Base-by-base conservation (phyloP, 2,797 vertebrate species). In the Falco cherrug region DNA sequence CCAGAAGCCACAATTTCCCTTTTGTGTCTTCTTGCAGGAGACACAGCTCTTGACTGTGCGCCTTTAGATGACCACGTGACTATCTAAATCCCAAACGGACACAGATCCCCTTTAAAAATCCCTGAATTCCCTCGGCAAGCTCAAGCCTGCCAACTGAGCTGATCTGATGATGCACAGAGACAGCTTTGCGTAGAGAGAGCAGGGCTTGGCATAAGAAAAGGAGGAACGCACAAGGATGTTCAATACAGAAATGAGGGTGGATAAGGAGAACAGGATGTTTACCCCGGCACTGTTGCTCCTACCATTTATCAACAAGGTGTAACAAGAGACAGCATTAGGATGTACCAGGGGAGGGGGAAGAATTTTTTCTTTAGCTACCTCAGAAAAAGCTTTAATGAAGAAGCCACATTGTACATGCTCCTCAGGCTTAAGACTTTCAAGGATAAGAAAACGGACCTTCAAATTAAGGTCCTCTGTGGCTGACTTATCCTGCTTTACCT, bases 81-180 rank as follows among this genome's bases (percentile, higher is more conserved):
- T 18, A 35, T 7, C 7, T 22, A 41, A 79, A 92, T 10, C 64
- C 73, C 51, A 47, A 69, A 37, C 0, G 3, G 56, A 33, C 20
- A 45, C 26, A 59, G 43, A 33, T 13, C 3, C 24, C 31, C 15
- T 70, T 78, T 29, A 47, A 70, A 89, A 81, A 18, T 11, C 69
- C 65, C 65, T 37, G 0, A 45, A 70, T 74, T 59, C 43, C 47
- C 59, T 53, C 5, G 1, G 43, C 16, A n/a, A 76, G 63, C 70
- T 74, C 43, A 16, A 43, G 28, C 19, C 18, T 51, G 54, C 14
- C 29, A 29, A 29, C 2, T 0, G 1, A 68, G 45, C 19, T 60
- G 61, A 16, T 1, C 22, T 0, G 18, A 29, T 4, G 26, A 50
- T 39, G 11, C 21, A 11, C 0, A 37, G 22, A n/a, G 61, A 64